A percentile compares a stretch with the other conserved stretches of the same genome.
Evolutionary conservation across 2,797 vertebrate genomes (phyloP).

Genomic region (Pseudotriccus pelzelni): DNA sequence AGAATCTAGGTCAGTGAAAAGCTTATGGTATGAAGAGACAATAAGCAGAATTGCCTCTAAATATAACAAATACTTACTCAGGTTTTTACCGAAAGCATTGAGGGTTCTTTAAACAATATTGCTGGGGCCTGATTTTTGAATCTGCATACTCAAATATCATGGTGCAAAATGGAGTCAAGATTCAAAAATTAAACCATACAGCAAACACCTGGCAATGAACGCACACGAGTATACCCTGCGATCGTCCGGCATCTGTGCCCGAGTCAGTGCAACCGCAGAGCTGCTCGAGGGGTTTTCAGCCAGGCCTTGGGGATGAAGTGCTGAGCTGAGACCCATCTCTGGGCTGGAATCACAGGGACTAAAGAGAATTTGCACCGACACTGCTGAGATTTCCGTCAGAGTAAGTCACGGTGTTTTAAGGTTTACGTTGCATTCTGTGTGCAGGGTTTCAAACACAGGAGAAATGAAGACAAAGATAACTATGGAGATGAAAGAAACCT

Average conservation of each 20-base stretch:
- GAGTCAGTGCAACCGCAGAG: background rate
- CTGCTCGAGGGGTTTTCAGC: accelerated
- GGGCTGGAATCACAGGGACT: background rate
- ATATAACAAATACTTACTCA: constrained; percentile 61
- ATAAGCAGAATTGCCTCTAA: constrained; percentile 56
- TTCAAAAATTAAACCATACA: background rate
- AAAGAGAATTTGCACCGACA: accelerated
- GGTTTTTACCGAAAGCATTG: background rate
- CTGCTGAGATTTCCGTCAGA: background rate
- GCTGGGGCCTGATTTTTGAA: background rate
- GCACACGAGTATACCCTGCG: accelerated
- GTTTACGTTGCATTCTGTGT: background rate
- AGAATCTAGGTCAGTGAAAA: constrained; percentile 64
- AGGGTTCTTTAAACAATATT: constrained; percentile 16
- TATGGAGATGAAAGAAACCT: background rate
- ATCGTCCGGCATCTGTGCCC: accelerated
- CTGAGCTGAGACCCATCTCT: background rate
- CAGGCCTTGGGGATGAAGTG: background rate
- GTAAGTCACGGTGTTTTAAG: background rate
- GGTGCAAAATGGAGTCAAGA: background rate
- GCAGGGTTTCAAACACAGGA: background rate
- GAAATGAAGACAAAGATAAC: background rate
- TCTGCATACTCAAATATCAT: background rate
- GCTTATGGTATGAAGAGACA: constrained; percentile 29
- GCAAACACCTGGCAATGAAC: background rate